Evolutionary conservation across 92 coral and sea anemone species (phyloP), one percentile per base, ranked within the genome.

Genomic region (Epizoanthus rinbou): DNA sequence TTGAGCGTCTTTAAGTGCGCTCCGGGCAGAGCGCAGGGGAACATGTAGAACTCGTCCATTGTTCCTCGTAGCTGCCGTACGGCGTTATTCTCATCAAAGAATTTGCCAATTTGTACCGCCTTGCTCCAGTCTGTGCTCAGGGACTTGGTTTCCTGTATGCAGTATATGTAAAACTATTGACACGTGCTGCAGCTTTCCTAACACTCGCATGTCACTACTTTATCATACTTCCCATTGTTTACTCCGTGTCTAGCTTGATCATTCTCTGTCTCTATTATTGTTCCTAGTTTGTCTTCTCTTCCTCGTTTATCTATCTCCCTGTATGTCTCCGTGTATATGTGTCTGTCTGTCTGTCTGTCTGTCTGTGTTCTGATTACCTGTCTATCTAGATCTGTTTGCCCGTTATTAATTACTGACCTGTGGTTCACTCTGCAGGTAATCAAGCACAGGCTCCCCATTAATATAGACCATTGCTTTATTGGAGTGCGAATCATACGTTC

Each of bases 21-120:
- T 7, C 87, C 86, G 25, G 90, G 35, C 3, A 93, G 92, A 50
- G 91, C 92, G 58, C 98, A 93, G 2, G 98, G 98, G 91, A 93
- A 93, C 57, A 93, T 91, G 39, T 93, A 93, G 86, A 93, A 93
- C 88, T 93, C 98, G 70, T 93, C 98, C 83, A 93, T 74, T 21
- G 94, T 91, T 62, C 98, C 98, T 79, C 88, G 86, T 60, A 93
- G 78, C 73, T 93, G 92, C 13, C 93, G 85, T 24, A 80, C 73
- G 9, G 86, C 64, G n/a, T 90, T 83, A 70, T 88, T 81, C 54
- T 87, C 81, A 47, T 82, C 86, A 60, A 70, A 84, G 62, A 88
- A 90, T 31, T 90, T 57, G 31, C 98, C 98, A n/a, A 93, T 91
- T 25, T 86, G 92, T 7, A 87, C 98, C 52, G 74, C 90, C 62